These are phyloP conservation scores for Hirtodrosophila confusa DNA, from an alignment of 2,888 invertebrate species.

Conservation along the genomic window DNA sequence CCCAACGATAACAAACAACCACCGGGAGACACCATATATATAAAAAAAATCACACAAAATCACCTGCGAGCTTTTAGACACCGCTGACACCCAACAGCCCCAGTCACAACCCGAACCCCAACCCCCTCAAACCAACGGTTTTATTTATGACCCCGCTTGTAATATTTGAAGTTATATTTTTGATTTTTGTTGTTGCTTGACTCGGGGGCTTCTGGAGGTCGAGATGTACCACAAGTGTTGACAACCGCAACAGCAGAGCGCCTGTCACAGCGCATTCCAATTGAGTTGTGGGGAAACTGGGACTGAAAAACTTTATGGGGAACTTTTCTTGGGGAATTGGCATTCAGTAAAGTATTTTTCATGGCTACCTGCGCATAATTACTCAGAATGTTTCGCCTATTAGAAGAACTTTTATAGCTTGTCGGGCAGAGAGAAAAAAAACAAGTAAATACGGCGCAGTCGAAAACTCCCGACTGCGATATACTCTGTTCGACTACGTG, in stretches of 20 bases:
- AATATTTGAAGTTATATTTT: conserved; percentile 63
- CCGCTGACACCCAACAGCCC: conserved; percentile 15
- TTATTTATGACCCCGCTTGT: conserved; percentile 52
- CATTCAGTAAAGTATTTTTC: conserved; percentile 26
- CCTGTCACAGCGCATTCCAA: conserved; percentile 46
- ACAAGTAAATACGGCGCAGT: too few relatives aligned
- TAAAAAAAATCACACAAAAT: conserved; percentile 53
- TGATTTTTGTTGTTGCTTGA: conserved; percentile 27
- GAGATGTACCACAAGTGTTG: conserved; percentile 38
- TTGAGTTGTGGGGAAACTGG: conserved; percentile 12
- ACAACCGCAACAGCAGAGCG: conserved; percentile 51
- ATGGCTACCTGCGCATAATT: conserved; percentile 45
- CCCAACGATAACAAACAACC: conserved; percentile 7
- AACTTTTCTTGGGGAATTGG: conserved; percentile 12
- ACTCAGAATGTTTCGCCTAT: conserved; percentile 28
- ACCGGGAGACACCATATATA: neutral
- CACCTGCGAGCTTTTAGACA: conserved; percentile 56
- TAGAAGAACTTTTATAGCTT: conserved; percentile 29
- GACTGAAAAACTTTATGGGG: neutral
- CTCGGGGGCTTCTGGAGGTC: conserved; percentile 9
- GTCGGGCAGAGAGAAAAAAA: neutral
- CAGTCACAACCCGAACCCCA: too few relatives aligned
- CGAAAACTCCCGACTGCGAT: too few relatives aligned
- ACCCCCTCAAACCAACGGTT: conserved; percentile 9
- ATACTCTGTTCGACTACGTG: too few relatives aligned